Evolutionary conservation across 2,113 vertebrate genomes (phyloP), one percentile per base, ranked within the genome.

Genomic region (Sorex fumeus): DNA sequence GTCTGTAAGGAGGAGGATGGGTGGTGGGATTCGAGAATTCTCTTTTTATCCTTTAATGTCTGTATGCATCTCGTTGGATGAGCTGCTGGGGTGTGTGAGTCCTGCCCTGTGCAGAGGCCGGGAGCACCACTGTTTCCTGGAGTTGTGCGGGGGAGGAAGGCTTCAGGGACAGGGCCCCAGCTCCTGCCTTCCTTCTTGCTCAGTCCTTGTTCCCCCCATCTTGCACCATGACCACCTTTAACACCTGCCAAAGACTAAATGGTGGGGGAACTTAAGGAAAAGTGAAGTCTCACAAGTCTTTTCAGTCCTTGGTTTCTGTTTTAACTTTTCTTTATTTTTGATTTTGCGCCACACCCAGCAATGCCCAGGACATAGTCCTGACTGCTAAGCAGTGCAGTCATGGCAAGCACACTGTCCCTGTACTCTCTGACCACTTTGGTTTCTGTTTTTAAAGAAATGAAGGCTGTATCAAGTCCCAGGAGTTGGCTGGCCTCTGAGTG

Each of bases 281-380:
- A 12, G 15, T 27, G 36, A 70, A 40, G 21, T 40, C 27, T 21
- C 8, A 3, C 43, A 57, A 4, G 15, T 77, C 36, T 50, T 84
- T 82, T 71, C 28, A 66, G 43, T 27, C 13, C 32, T 85, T 30
- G 23, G 21, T 70, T 94, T 85, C 70, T 91, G 75, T 80, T 76
- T 93, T 90, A 77, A 72, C 62, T 23, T 64, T 32, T 70, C 36
- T 16, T 23, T 47, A 36, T 47, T 47, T 47, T 6, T 47, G 45
- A n/a, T n/a, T n/a, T n/a, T n/a, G n/a, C n/a, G n/a, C n/a, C n/a
- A 11, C 45, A 47, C 45, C 11, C 45, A 47, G 45, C 45, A 11
- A 11, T 47, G 45, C 45, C 45, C 45, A 47, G 45, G 11, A 47
- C 45, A 6, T 47, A n/a, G n/a, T n/a, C n/a, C n/a, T n/a, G n/a